phyloP scores from a whole-genome alignment of 2,888 invertebrate species.

The Agrilus mali region DNA sequence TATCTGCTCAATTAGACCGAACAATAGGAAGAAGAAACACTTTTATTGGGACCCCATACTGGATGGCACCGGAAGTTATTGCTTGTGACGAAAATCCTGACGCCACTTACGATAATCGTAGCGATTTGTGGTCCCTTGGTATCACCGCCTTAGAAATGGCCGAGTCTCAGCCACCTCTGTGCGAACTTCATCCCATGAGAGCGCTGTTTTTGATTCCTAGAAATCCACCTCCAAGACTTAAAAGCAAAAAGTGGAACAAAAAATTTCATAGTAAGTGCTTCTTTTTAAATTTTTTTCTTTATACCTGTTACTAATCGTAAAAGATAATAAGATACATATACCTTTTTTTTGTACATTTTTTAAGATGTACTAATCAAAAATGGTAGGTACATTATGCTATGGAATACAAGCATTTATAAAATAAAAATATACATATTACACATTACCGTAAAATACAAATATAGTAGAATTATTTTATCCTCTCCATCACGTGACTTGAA shows the following conservation, averaged over 20 bases:
- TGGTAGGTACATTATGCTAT: no score
- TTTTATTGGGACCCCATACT: slow-evolving; percentile 95
- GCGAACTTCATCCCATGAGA: slow-evolving; percentile 99
- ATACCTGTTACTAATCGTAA: no score
- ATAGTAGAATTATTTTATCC: no score
- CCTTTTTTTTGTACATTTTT: no score
- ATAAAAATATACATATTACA: no score
- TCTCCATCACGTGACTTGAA: no score
- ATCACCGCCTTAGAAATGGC: slow-evolving; percentile 99
- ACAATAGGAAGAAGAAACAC: slow-evolving; percentile 98
- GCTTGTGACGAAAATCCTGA: slow-evolving; percentile 99
- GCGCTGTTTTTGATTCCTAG: slow-evolving; percentile 96
- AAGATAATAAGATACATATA: no score
- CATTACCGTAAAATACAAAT: no score
- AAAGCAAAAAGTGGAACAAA: slow-evolving; percentile 96
- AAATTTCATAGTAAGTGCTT: slow-evolving; percentile 64
- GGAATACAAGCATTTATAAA: no score
- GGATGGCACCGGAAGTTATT: slow-evolving; percentile 99
- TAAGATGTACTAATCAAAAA: no score
- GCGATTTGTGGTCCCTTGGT: slow-evolving; percentile 83
- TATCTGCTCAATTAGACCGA: slow-evolving; percentile 96
- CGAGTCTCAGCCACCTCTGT: slow-evolving; percentile 96
- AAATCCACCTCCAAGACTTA: slow-evolving; percentile 94
- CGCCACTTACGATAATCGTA: slow-evolving; percentile 97
- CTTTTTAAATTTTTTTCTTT: neutral